Evolutionary conservation across 1,140 invertebrate genomes (phyloP), one percentile per base, ranked within the genome.

Genomic region (Drosophila sechellia): DNA sequence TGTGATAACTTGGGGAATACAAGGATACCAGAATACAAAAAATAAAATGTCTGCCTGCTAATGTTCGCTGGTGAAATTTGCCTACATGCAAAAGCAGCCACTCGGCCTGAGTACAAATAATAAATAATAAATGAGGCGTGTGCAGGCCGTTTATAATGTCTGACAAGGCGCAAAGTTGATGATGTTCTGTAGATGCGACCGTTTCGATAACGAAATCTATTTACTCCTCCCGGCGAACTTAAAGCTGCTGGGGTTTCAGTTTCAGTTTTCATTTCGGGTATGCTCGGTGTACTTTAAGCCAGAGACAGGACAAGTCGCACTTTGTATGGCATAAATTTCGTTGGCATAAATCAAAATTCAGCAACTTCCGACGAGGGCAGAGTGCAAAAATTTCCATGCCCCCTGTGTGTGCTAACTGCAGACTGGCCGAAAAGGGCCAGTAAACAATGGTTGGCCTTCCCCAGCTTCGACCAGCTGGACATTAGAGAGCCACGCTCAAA

Each of bases 71-170:
- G 40, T 39, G 60, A 79, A 85, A 86, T 85, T 85, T 85, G 81
- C 77, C 45, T 77, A 64, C 81, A 79, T 69, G 79, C 57, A 61
- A 76, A 76, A 12, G 39, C 40, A 27, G 17, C 42, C 20, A 34
- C 25, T 20, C 12, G 37, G 34, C 49, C 52, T 66, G 17, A 48
- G 35, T 43, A 75, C 80, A 84, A 80, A 43, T 43, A 68, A 90
- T 90, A 83, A 76, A 86, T 89, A 84, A 85, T 91, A 90, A 90
- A 87, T 75, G 74, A 83, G 90, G 90, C 90, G 90, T 91, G 90
- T 91, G 90, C 86, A 81, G 80, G 83, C 86, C 76, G 79, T 91
- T 91, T 90, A 90, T 90, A 87, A 77, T 91, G 90, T 91, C 81
- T 69, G 83, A 59, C 75, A 65, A 53, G 57, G 69, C 69, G 53